A percentile compares a stretch with the other conserved stretches of the same genome.
phyloP scores from a whole-genome alignment of 37 sponge, comb jelly and placozoan species.

The Halichondria panicea region DNA sequence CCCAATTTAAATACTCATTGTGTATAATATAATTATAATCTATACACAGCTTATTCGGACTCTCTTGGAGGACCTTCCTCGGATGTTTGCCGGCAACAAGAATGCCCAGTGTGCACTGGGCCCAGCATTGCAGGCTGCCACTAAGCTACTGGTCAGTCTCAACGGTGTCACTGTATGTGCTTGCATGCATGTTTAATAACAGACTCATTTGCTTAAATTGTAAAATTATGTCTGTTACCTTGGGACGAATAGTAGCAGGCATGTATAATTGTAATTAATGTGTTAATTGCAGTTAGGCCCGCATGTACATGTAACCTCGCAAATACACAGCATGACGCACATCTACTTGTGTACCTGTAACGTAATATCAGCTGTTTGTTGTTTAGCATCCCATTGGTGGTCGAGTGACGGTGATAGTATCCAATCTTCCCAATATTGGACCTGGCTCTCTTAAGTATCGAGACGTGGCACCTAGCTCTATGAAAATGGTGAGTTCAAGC shows the following conservation, averaged over 20 bases:
- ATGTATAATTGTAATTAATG: too few species aligned
- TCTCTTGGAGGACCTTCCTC: slow-evolving; percentile 86
- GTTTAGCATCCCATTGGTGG: slow-evolving; percentile 71
- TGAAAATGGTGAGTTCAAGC: slow-evolving; percentile 28
- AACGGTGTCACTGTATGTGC: background rate
- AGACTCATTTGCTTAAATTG: background rate
- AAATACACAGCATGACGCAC: background rate
- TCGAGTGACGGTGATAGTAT: slow-evolving; percentile 67
- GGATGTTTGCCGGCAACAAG: slow-evolving; percentile 74
- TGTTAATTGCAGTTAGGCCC: background rate
- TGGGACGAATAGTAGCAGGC: too few species aligned
- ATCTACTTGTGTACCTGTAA: background rate
- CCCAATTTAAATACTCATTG: background rate
- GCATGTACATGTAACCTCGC: background rate
- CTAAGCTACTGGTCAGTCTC: slow-evolving; percentile 77
- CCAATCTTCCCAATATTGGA: slow-evolving; percentile 66
- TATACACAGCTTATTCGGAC: slow-evolving; percentile 53
- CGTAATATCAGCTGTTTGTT: background rate
- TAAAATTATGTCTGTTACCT: too few species aligned
- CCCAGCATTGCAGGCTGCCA: slow-evolving; percentile 77
- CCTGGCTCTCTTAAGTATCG: slow-evolving; percentile 74
- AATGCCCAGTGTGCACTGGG: slow-evolving; percentile 82
- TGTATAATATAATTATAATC: background rate
- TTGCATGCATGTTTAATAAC: too few species aligned
- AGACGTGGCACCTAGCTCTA: slow-evolving; percentile 24